Base-by-base conservation (phyloP, 1,140 invertebrate genomes). In the Listronotus oregonensis region DNA sequence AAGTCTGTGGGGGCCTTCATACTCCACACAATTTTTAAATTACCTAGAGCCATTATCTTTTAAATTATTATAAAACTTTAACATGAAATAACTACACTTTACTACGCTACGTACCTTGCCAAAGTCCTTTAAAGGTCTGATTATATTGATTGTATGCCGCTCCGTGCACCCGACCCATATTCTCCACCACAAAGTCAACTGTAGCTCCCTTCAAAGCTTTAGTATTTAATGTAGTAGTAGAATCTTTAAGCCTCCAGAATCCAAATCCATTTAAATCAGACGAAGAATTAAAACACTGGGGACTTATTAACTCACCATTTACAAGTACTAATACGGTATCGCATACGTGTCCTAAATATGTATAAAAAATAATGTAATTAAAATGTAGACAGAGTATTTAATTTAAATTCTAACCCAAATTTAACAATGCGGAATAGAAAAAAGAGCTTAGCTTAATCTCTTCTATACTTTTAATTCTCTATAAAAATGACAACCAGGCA, bases 171-270 rank as follows among this genome's bases (percentile, higher is more conserved):
- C 85, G 70, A 0, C 84, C 85, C 61, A 81, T 79, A 70, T 87
- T 85, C 71, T 87, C 86, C 4, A 87, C 84, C 0, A 87, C 54
- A 17, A 87, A 73, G 61, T 85, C 83, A 37, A 86, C 66, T 6
- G 74, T 78, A 27, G 73, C 73, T 54, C 69, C 60, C 39, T 57
- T 34, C n/a, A 68, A n/a, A 55, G 70, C 61, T 51, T 66, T 51
- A 4, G 39, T 34, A 9, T 61, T 69, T 14, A 76, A 34, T 43
- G 40, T 37, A n/a, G 75, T 59, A 7, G 37, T 58, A 4, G 66
- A 76, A 75, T 76, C 78, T 75, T 70, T 67, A 21, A 73, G 64
- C 50, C 74, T 73, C 80, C 80, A 83, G 70, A 79, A 83, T 7
- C 81, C 81, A 57, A 82, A 82, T 18, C 65, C 68, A 43, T 73